Percentiles rank a stretch among this genome's conserved stretches.
Evolutionary conservation across 2,888 invertebrate species (phyloP).

Genomic region (Pheosia gnoma): DNA sequence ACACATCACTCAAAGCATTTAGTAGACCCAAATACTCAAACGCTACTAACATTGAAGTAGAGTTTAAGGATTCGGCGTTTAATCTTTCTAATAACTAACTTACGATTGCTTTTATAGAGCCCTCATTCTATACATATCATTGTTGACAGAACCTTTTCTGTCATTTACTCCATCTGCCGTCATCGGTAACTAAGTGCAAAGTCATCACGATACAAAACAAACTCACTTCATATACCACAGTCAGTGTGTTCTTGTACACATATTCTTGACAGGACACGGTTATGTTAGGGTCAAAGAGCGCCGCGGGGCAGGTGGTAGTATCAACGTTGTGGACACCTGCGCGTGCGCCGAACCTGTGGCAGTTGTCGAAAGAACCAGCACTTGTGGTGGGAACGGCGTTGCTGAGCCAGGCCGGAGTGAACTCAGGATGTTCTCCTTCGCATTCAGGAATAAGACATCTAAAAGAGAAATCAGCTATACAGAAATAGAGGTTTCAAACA

Average conservation of each 20-base stretch:
- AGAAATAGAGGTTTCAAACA: too few species aligned
- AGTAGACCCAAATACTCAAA: too few species aligned
- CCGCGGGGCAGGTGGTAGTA: conserved; percentile 33
- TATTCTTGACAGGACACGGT: conserved; percentile 37
- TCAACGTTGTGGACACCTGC: conserved; percentile 6
- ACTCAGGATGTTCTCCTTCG: conserved; percentile 39
- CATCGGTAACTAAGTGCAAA: too few species aligned
- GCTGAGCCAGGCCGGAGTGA: conserved; percentile 62
- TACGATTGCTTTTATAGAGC: too few species aligned
- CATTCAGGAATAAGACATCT: conserved; percentile 48
- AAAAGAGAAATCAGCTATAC: not conserved
- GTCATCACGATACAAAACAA: not conserved
- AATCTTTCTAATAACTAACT: too few species aligned
- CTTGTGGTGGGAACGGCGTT: conserved; percentile 55
- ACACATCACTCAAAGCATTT: too few species aligned
- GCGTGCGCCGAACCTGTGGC: conserved; percentile 54
- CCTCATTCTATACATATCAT: too few species aligned
- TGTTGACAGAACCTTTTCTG: too few species aligned
- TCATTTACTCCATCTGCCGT: too few species aligned
- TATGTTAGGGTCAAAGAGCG: conserved; percentile 34
- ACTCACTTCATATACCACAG: conserved; percentile 12
- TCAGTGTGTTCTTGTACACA: conserved; percentile 45
- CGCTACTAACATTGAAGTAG: too few species aligned
- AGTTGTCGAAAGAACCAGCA: conserved; percentile 53
- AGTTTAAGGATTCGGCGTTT: too few species aligned